Conservation (phyloP, 1,140 invertebrate genomes). For the Tribolium madens region DNA sequence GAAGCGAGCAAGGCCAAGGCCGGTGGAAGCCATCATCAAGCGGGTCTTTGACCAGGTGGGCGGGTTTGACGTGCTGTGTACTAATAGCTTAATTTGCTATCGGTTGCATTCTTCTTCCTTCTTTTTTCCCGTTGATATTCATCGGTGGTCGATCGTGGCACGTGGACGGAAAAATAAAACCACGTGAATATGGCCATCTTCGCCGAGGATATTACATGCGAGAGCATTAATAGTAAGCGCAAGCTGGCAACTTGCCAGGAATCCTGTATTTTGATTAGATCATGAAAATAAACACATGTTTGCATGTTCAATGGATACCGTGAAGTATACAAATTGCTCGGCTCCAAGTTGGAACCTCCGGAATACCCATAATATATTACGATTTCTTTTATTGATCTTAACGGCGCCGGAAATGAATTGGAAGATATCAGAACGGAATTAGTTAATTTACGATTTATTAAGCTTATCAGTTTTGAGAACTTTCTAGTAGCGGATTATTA, state of each 20-base stretch:
- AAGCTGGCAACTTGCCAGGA: conserved; percentile 31
- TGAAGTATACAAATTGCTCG: conserved; percentile 31
- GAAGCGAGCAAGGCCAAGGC: conserved; percentile 41
- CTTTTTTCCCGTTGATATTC: conserved; percentile 4
- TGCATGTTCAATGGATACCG: conserved; percentile 35
- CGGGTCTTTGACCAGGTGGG: conserved; percentile 40
- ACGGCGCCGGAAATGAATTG: conserved; percentile 17
- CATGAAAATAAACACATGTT: conserved; percentile 46
- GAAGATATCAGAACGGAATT: not conserved
- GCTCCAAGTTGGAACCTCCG: conserved; percentile 8
- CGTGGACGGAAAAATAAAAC: conserved; percentile 11
- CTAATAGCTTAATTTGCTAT: conserved; percentile 28
- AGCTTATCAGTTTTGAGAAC: not conserved
- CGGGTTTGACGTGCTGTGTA: conserved; percentile 4
- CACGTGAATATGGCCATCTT: conserved; percentile 28
- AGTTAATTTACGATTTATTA: not conserved
- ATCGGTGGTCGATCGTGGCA: conserved; percentile 25
- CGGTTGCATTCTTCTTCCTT: not conserved
- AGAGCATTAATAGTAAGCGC: conserved; percentile 29
- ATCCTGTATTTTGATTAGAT: conserved; percentile 41
- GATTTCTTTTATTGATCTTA: conserved; percentile 19
- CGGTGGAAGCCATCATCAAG: not conserved
- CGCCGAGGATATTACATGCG: not conserved
- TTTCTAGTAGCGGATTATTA: not conserved
- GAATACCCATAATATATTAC: not conserved